Evolutionary conservation across 2,888 invertebrate genomes (phyloP).

Genomic region (Yponomeuta cagnagella): DNA sequence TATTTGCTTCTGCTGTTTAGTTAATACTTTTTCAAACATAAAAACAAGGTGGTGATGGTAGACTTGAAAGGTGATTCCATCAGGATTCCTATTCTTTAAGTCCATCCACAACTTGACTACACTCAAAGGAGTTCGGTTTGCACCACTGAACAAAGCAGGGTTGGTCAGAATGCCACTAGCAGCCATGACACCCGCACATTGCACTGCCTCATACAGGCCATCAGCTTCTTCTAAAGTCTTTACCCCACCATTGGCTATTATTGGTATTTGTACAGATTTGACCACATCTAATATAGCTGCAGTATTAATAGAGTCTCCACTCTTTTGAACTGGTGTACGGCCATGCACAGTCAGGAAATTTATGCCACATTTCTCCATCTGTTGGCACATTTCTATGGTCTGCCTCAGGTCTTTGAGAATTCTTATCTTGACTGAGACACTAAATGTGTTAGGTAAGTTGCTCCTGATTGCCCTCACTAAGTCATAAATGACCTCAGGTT

Average conservation of each 20-base stretch:
- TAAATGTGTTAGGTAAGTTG: slow-evolving; percentile 82
- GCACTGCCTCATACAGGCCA: slow-evolving; percentile 78
- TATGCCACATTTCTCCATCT: slow-evolving; percentile 89
- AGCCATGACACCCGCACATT: slow-evolving; percentile 92
- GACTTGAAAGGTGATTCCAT: slow-evolving; percentile 84
- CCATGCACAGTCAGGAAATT: slow-evolving; percentile 95
- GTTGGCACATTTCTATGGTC: slow-evolving; percentile 87
- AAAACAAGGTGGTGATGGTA: slow-evolving; percentile 98
- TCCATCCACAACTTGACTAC: slow-evolving; percentile 91
- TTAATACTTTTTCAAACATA: slow-evolving; percentile 91
- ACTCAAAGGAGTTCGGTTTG: slow-evolving; percentile 79
- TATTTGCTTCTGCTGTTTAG: slow-evolving; percentile 80
- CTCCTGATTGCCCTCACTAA: slow-evolving; percentile 86
- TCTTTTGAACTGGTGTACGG: slow-evolving; percentile 88
- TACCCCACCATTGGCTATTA: slow-evolving; percentile 95
- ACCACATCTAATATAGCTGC: slow-evolving; percentile 83
- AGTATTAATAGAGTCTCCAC: slow-evolving; percentile 82
- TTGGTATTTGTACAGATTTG: slow-evolving; percentile 83
- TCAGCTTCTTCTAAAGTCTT: slow-evolving; percentile 83
- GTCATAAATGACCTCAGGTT: slow-evolving; percentile 89
- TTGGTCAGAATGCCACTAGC: slow-evolving; percentile 94
- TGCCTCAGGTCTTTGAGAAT: slow-evolving; percentile 80
- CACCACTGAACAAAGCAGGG: slow-evolving; percentile 91
- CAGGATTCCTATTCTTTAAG: slow-evolving; percentile 77
- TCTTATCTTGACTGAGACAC: slow-evolving; percentile 94